Base-by-base conservation (phyloP, 1,140 invertebrate genomes). In the Drosophila teissieri region DNA sequence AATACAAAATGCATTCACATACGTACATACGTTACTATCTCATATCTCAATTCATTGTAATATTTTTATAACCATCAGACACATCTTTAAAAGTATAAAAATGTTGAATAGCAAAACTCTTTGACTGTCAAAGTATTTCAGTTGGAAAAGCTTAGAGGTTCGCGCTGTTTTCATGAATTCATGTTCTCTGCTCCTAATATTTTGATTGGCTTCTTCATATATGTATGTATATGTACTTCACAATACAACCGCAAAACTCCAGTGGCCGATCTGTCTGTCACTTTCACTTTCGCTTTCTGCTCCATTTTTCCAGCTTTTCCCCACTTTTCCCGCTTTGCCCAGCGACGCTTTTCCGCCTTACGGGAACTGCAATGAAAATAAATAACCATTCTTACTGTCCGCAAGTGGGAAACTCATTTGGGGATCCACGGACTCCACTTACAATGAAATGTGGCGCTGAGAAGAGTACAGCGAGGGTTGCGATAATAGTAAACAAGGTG, bases 401-500 rank as follows among this genome's bases (percentile, higher is more conserved):
- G 11, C 36, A 17, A 54, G 42, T 19, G 0, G 4, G 4, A 17
- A 14, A 39, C 11, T 6, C 15, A 3, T 3, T 0, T 19, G 2
- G 19, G 19, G 1, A 19, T 19, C 19, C n/a, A 24, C 0, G 6
- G 4, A 83, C 31, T 31, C 31, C 7, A 31, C 86, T 91, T 69
- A 92, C 91, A 82, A 92, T 92, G 64, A 98, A 97, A 94, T 98
- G 97, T 73, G 98, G 98, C 84, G 98, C 98, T 92, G 97, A 98
- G 92, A 98, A 96, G 86, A 99, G 95, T 93, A 99, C 98, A 90
- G 97, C 98, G 93, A 98, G 95, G 80, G 98, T 99, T 83, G 98
- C 98, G 92, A 98, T 97, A 93, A 99, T 96, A 91, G 98, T 99
- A 94, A 99, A 99, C 92, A 98, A 94, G 88, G 98, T 98, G 95